Percentiles rank a stretch among this genome's conserved stretches.
phyloP scores from a whole-genome alignment of 1,140 invertebrate species.

The Neodiprion virginianus region DNA sequence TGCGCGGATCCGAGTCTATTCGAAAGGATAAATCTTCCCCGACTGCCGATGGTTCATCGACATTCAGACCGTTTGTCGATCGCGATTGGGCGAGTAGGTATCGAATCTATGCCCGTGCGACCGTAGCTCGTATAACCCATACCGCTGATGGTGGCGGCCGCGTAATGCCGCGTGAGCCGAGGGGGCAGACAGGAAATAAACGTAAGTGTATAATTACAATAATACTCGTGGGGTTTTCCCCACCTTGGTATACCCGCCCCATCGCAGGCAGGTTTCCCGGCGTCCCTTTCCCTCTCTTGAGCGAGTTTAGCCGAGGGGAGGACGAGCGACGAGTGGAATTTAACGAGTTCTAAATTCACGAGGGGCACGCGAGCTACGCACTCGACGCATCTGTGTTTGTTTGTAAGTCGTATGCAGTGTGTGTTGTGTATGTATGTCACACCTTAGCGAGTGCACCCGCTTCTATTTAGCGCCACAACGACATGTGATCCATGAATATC shows the following conservation, averaged over 20 bases:
- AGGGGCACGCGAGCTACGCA: not conserved
- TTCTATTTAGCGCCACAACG: not conserved
- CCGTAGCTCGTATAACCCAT: not conserved
- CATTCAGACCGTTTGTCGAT: too few relatives aligned
- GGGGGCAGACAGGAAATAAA: conserved; percentile 57
- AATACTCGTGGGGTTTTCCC: conserved; percentile 51
- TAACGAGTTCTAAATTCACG: conserved; percentile 53
- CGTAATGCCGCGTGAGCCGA: not conserved
- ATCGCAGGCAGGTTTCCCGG: not conserved
- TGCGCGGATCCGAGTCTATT: too few relatives aligned
- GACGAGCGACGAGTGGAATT: conserved; percentile 38
- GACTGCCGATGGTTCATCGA: too few relatives aligned
- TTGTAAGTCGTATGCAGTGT: not conserved
- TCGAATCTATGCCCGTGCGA: too few relatives aligned
- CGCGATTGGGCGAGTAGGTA: too few relatives aligned
- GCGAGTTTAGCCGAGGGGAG: conserved; percentile 26
- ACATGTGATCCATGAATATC: not conserved
- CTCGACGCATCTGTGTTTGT: not conserved
- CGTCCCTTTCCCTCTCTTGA: conserved; percentile 10
- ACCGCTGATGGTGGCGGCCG: not conserved
- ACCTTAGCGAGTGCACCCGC: not conserved
- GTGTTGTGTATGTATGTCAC: not conserved
- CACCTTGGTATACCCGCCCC: conserved; percentile 31
- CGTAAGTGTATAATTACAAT: conserved; percentile 63
- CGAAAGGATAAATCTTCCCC: too few relatives aligned